Evolutionary conservation across 2,888 invertebrate species (phyloP).

Genomic region (Smittia sp.): DNA sequence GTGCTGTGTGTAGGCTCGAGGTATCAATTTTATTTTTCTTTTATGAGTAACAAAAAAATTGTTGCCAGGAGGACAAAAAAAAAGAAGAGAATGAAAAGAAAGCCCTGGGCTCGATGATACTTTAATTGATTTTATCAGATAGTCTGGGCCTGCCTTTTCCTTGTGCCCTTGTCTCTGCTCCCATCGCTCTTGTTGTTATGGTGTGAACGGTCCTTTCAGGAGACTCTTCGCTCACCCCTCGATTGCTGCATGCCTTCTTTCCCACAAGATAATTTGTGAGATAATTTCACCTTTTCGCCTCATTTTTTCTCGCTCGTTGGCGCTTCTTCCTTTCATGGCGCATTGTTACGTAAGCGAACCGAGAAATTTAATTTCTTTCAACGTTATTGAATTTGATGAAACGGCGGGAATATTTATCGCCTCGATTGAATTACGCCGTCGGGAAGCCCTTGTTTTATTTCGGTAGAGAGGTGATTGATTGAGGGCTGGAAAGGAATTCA

Average conservation of each 20-base stretch:
- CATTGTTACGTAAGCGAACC: conserved; percentile 8
- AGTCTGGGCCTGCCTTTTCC: not conserved
- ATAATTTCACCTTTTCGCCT: conserved; percentile 6
- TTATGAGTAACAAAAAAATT: not conserved
- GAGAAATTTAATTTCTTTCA: not conserved
- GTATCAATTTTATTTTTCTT: not conserved
- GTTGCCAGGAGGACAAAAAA: not conserved
- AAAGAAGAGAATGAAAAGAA: not conserved
- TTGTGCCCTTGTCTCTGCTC: too few species aligned
- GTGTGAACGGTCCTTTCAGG: not conserved
- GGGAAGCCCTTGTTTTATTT: not conserved
- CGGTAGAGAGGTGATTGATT: conserved; percentile 8
- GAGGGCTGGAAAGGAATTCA: not conserved
- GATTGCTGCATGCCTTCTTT: not conserved
- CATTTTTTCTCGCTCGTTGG: not conserved
- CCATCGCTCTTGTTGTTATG: too few species aligned
- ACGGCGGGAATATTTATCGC: not conserved
- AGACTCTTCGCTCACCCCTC: not conserved
- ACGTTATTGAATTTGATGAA: conserved; percentile 20
- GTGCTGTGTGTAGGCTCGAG: conserved; percentile 3
- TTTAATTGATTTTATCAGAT: conserved; percentile 18
- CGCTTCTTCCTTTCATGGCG: not conserved
- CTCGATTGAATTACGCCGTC: not conserved
- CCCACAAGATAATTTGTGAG: conserved; percentile 18
- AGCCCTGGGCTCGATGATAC: not conserved